Conservation (phyloP, 2,113 vertebrate genomes). For the Cnemophilus loriae region DNA sequence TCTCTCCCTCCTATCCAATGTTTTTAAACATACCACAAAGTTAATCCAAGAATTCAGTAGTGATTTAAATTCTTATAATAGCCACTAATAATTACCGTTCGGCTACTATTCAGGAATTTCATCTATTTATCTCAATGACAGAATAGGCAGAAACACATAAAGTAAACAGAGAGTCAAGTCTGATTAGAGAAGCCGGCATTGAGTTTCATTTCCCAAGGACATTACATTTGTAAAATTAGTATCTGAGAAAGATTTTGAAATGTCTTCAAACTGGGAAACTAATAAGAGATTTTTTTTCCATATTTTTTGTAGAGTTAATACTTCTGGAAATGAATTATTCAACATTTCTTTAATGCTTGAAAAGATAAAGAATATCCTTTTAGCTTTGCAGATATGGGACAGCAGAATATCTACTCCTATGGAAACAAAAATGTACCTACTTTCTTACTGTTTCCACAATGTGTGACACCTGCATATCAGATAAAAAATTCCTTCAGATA, state of each 20-base stretch:
- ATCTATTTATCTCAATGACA: background rate
- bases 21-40: background rate
- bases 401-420: background rate
- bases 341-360: constrained; percentile 1
- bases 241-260: constrained; percentile 16
- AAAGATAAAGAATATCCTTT: constrained; percentile 28
- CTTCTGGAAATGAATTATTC: constrained; percentile 35
- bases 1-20: background rate
- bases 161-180: background rate
- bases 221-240: constrained; percentile 13
- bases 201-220: constrained; percentile 25
- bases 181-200: background rate
- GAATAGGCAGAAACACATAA: background rate
- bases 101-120: background rate
- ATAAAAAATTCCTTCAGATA: background rate
- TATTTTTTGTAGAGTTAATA: background rate
- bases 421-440: background rate
- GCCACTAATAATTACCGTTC: background rate
- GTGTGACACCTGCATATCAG: background rate
- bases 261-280: background rate
- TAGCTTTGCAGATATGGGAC: background rate
- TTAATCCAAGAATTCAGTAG: background rate
- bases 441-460: background rate
- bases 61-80: background rate
- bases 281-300: background rate